Percentiles rank a stretch among this genome's conserved stretches.
Evolutionary conservation across 2,113 vertebrate genomes (phyloP).

Genomic region (Chaenogobius annularis): DNA sequence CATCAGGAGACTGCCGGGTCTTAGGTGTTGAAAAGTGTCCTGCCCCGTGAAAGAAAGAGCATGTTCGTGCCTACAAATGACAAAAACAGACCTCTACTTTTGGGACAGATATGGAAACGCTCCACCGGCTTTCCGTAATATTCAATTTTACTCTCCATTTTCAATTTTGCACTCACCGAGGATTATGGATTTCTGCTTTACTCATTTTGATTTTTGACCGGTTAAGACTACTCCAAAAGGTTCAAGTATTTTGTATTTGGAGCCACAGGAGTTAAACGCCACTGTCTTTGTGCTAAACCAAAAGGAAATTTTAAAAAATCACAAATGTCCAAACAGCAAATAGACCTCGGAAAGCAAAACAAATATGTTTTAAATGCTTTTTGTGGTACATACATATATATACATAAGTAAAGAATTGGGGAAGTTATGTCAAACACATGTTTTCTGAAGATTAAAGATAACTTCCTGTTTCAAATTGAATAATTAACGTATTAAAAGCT

Average conservation of each 20-base stretch:
- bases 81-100: conserved; percentile 56
- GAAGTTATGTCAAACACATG: not conserved
- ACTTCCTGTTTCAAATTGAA: conserved; percentile 50
- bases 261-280: not conserved
- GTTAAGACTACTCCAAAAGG: not conserved
- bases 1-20: conserved; percentile 56
- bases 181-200: conserved; percentile 21
- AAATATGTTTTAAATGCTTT: too few relatives aligned
- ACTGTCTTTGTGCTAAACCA: too few relatives aligned
- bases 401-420: not conserved
- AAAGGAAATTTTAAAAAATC: too few relatives aligned
- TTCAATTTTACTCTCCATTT: conserved; percentile 56
- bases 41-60: conserved; percentile 52
- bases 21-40: conserved; percentile 59
- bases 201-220: conserved; percentile 22
- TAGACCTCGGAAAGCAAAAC: too few relatives aligned
- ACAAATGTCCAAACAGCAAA: too few relatives aligned
- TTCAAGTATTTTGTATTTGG: not conserved
- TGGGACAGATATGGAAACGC: conserved; percentile 55
- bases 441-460: conserved; percentile 8
- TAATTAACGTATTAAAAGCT: conserved; percentile 13
- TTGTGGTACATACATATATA: not conserved
- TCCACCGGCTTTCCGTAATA: conserved; percentile 36
- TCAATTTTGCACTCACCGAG: conserved; percentile 53
- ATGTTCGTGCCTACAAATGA: conserved; percentile 60